Evolutionary conservation across 2,888 invertebrate species (phyloP).

Genomic region (Synanthedon tipuliformis): DNA sequence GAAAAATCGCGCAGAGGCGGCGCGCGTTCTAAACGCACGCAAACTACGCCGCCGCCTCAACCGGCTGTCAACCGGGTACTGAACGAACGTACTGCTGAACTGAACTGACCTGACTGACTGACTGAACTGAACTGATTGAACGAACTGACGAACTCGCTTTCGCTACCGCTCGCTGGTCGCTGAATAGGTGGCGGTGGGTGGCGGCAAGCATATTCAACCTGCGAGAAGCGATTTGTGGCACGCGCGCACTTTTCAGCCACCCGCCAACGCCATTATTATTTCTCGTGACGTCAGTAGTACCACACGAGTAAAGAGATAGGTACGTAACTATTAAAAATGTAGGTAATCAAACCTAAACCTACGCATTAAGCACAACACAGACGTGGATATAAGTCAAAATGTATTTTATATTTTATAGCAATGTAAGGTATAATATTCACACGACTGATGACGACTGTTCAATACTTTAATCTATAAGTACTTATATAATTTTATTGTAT

Average conservation of each 20-base stretch:
- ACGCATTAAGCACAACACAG: background rate
- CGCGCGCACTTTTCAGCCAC: slow-evolving; percentile 45
- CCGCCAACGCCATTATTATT: slow-evolving; percentile 37
- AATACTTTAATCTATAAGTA: too few relatives aligned
- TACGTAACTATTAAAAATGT: too few relatives aligned
- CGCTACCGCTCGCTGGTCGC: background rate
- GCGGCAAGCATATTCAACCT: slow-evolving; percentile 12
- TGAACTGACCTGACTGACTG: background rate
- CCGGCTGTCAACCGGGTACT: slow-evolving; percentile 69
- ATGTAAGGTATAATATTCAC: too few relatives aligned
- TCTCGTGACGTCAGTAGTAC: slow-evolving; percentile 40
- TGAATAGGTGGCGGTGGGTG: background rate
- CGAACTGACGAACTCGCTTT: background rate
- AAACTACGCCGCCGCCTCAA: slow-evolving; percentile 56
- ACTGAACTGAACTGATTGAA: background rate
- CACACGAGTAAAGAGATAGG: background rate
- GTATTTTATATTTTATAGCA: too few relatives aligned
- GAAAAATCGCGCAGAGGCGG: slow-evolving; percentile 62
- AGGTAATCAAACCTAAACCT: background rate
- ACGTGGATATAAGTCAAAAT: background rate
- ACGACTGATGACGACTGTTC: too few relatives aligned
- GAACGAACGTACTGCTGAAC: slow-evolving; percentile 35
- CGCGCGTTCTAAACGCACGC: slow-evolving; percentile 40
- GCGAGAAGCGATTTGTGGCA: slow-evolving; percentile 15
- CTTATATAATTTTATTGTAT: too few relatives aligned